Base-by-base conservation (phyloP, 2,888 invertebrate species). In the Cryptus viduatorius region DNA sequence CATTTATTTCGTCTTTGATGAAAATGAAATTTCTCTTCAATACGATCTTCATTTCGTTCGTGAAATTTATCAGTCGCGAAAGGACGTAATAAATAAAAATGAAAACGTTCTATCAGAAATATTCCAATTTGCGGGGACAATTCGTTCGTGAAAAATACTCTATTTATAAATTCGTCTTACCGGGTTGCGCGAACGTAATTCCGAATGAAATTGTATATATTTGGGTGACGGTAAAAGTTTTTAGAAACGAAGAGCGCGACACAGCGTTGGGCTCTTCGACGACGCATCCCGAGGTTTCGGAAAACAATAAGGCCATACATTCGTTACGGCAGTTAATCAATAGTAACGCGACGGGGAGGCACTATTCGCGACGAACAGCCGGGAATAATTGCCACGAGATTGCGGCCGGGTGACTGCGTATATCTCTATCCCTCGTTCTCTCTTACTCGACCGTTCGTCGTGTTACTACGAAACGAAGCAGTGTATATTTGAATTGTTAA, bases 401-500 rank as follows among this genome's bases (percentile, higher is more conserved):
- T 84, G 84, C 65, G 71, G 59, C 76, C 31, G 48, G 46, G 76
- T 76, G 65, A 59, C 56, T 75, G 78, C 78, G 69, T 68, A 73
- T 10, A 10, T 50, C 65, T 46, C 24, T 37, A 10, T 48, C 14
- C 16, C 56, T 44, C 46, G 44, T 59, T 24, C 59, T 19, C 59
- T 48, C 68, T 71, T 53, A 69, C 76, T 68, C 46, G 64, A 24
- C 5, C 31, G n/a, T 1, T 29, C 61, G 29, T 29, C 59, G 59
- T 61, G 59, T 61, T 61, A 29, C 29, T 65, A 44, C 56, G 69
- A 76, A 75, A 46, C 42, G 56, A 59, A 50, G 71, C 64, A 72
- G 50, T 72, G 65, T 67, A 72, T 48, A 84, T 84, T 76, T 82
- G 84, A 84, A 84, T 84, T 82, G 84, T 82, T 82, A 84, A 84